phyloP scores from a whole-genome alignment of 2,888 invertebrate species.

The Tenthredo distinguenda region DNA sequence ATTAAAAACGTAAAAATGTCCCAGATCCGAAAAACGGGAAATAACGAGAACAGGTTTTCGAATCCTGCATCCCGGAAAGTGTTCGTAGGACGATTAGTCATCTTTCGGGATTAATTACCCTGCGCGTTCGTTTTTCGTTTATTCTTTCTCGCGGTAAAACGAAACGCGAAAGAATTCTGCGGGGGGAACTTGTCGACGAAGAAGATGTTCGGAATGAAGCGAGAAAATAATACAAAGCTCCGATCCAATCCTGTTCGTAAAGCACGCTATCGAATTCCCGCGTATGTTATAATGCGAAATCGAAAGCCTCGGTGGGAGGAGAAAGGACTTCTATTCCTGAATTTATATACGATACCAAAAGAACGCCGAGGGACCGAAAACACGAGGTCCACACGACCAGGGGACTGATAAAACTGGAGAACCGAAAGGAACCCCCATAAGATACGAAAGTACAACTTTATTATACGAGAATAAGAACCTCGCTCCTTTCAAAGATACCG shows the following conservation, averaged over 20 bases:
- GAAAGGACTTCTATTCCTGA: background rate
- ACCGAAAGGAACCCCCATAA: background rate
- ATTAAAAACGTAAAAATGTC: slow-evolving; percentile 12
- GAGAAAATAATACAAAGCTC: background rate
- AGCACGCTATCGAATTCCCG: background rate
- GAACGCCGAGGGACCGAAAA: background rate
- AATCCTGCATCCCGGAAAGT: slow-evolving; percentile 11
- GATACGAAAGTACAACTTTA: slow-evolving; percentile 30
- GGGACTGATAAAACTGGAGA: slow-evolving; percentile 14
- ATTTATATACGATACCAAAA: background rate
- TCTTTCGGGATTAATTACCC: background rate
- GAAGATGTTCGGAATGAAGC: background rate
- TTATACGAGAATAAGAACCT: slow-evolving; percentile 15
- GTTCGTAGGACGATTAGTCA: background rate
- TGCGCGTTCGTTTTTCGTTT: background rate
- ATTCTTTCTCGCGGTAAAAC: background rate
- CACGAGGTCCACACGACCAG: background rate
- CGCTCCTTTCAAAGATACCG: background rate
- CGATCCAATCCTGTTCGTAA: background rate
- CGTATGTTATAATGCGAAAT: background rate
- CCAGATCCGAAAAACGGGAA: slow-evolving; percentile 42
- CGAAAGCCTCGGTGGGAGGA: background rate
- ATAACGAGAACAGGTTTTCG: slow-evolving; percentile 3
- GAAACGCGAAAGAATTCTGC: background rate
- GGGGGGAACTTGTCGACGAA: background rate